phyloP scores from a whole-genome alignment of 2,113 vertebrate genomes.

The Trogon surrucura region DNA sequence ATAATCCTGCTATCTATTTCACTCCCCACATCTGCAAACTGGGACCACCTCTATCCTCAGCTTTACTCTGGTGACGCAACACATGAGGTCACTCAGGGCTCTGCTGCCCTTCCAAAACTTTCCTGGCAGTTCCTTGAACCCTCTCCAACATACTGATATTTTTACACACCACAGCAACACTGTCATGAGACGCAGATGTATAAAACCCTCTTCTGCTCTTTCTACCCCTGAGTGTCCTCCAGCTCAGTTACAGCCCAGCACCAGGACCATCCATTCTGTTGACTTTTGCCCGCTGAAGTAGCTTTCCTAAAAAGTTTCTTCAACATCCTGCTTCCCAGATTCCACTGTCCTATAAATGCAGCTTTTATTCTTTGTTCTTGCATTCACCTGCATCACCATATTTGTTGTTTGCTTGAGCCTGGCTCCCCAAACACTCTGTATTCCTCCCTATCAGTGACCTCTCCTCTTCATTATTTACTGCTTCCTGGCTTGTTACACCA shows the following conservation, averaged over 20 bases:
- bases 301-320: neutral
- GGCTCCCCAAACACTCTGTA: neutral
- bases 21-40: neutral
- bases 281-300: neutral
- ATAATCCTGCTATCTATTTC: neutral
- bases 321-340: neutral
- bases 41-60: neutral
- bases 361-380: neutral
- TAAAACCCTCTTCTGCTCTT: neutral
- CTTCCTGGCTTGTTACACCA: constrained; percentile 9
- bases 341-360: neutral
- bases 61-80: neutral
- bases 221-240: neutral
- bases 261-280: neutral
- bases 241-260: neutral
- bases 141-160: neutral
- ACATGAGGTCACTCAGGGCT: fast-evolving
- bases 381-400: neutral
- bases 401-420: neutral
- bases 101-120: neutral
- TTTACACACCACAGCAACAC: neutral
- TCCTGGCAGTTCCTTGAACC: neutral
- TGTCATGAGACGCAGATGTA: neutral
- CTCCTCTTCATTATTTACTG: neutral
- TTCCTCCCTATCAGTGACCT: neutral